Evolutionary conservation across 2,797 vertebrate genomes (phyloP).

Genomic region (Anguilla pacifica): DNA sequence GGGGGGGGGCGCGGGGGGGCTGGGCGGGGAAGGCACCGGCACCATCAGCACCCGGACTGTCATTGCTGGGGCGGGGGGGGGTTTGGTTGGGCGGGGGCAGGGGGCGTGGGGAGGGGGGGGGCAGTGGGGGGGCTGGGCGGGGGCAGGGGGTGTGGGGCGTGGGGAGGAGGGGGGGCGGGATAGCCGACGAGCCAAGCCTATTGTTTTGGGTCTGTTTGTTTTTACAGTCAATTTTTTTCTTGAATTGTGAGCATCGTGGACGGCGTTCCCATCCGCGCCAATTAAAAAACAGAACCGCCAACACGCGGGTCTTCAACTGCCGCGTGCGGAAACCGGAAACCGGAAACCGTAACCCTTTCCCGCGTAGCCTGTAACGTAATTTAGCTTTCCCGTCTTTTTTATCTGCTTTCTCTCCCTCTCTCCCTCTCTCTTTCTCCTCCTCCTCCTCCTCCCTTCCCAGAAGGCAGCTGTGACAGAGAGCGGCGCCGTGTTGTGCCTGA

Average conservation of each 20-base stretch:
- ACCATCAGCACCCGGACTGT: slow-evolving; percentile 71
- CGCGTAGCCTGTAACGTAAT: slow-evolving; percentile 62
- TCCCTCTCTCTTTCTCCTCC: slow-evolving; percentile 22
- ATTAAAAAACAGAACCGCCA: slow-evolving; percentile 57
- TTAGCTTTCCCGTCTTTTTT: slow-evolving; percentile 57
- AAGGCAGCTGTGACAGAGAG: slow-evolving; percentile 60
- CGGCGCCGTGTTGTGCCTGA: slow-evolving; percentile 48
- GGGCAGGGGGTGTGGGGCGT: background rate
- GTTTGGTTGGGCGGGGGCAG: too few relatives aligned
- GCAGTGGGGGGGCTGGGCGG: too few relatives aligned
- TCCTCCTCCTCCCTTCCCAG: slow-evolving; percentile 30
- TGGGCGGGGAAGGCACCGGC: slow-evolving; percentile 81
- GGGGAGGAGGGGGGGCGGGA: slow-evolving; percentile 55
- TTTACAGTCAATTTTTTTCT: background rate
- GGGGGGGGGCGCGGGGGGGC: slow-evolving; percentile 58
- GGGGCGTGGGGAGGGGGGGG: too few relatives aligned
- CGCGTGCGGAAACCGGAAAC: too few relatives aligned
- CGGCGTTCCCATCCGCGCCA: slow-evolving; percentile 33
- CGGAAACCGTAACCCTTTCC: slow-evolving; percentile 57
- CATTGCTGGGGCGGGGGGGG: slow-evolving; percentile 65
- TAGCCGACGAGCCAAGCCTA: slow-evolving; percentile 76
- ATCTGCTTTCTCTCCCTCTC: slow-evolving; percentile 48
- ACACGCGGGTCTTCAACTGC: slow-evolving; percentile 29
- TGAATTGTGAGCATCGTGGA: background rate
- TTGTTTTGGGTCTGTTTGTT: slow-evolving; percentile 71